Conservation (phyloP, 2,797 vertebrate genomes). For the Lacerta viridis region DNA sequence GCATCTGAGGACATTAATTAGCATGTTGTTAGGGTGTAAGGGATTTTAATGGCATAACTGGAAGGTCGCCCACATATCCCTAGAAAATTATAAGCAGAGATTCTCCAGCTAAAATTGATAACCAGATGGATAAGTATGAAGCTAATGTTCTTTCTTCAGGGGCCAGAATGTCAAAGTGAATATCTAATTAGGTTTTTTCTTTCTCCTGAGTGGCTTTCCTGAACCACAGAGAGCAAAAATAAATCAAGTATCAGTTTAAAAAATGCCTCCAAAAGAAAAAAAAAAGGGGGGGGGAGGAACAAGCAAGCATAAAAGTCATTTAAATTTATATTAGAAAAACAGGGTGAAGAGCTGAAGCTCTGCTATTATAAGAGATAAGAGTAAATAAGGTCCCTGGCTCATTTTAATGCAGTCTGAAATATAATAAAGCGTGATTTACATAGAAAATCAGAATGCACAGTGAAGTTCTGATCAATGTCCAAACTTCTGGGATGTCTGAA, state of each 20-base stretch:
- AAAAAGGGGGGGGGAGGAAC: background rate
- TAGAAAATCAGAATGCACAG: constrained; percentile 55
- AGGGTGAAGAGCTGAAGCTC: constrained; percentile 58
- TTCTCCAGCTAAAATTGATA: constrained; percentile 76
- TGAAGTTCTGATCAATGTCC: constrained; percentile 51
- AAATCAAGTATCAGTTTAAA: constrained; percentile 74
- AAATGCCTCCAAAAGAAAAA: constrained; percentile 10
- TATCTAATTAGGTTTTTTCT: constrained; percentile 70
- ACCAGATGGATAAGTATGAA: constrained; percentile 81
- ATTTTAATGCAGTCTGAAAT: constrained; percentile 56
- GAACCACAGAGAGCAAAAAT: constrained; percentile 67
- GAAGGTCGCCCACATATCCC: constrained; percentile 73
- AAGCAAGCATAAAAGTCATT: constrained; percentile 63
- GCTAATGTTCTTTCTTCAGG: constrained; percentile 79
- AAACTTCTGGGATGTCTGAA: constrained; percentile 21
- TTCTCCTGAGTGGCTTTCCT: constrained; percentile 56
- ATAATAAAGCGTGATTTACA: constrained; percentile 50
- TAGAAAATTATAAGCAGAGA: constrained; percentile 77
- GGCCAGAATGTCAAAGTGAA: constrained; percentile 78
- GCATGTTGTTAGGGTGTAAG: constrained; percentile 75
- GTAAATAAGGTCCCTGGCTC: constrained; percentile 64
- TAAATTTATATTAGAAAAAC: constrained; percentile 71
- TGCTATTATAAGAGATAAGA: constrained; percentile 63
- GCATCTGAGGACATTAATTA: constrained; percentile 76
- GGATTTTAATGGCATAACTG: constrained; percentile 79